Evolutionary conservation across 53 echinoderm and acorn worm genomes (phyloP), one percentile per base, ranked within the genome.

Genomic region (Arbacia lixula): DNA sequence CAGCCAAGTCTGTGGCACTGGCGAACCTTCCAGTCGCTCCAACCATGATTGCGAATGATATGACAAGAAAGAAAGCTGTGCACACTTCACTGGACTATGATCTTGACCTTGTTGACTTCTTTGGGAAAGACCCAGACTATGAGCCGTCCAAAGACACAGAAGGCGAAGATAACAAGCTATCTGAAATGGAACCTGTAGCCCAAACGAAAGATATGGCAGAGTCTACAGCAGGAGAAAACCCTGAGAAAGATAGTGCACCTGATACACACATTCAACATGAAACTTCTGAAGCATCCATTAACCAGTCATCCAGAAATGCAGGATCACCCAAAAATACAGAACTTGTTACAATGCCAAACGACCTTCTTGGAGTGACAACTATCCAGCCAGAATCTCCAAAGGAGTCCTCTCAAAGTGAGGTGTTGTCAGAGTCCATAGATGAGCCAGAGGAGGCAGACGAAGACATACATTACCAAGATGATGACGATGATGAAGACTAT

Each of bases 91-190:
- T 64, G 9, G 65, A 81, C 52, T 81, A 63, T 81, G 82, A 85
- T 52, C 76, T 68, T 53, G 94, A 94, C 61, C 68, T 99, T 10
- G 91, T 99, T 1, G 99, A 99, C 68, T 99, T 99, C 87, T 99
- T 90, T 66, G 95, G 95, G 22, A 69, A 77, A 53, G 55, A 83
- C 20, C 36, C 31, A 24, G 60, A 72, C 39, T 12, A 5, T 38
- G 53, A 58, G 69, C 42, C 68, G 8, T 35, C 31, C n/a, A 68
- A 82, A 27, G n/a, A 10, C 20, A 30, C 25, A 17, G 74, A 71
- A 72, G 32, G 30, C 61, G 81, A 69, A 33, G 43, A 56, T 34
- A 9, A 3, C 26, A 14, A 38, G 16, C 4, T 12, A 21, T 16
- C 50, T 46, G 16, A 46, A 46, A 46, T 10, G 46, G 46, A 46